Evolutionary conservation across 2,797 vertebrate species (phyloP), one percentile per base, ranked within the genome.

Genomic region (Siniperca scherzeri): DNA sequence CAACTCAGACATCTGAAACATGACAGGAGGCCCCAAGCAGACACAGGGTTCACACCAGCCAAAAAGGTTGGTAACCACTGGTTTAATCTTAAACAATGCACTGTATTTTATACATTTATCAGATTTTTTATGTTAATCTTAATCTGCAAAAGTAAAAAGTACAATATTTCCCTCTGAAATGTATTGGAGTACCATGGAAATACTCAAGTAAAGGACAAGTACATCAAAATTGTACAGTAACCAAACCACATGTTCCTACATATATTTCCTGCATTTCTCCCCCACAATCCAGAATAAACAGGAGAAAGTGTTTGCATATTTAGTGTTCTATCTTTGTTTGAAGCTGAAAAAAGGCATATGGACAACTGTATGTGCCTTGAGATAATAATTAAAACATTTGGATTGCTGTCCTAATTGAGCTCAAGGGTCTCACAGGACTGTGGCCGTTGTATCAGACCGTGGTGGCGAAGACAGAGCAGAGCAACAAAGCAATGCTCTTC

Each of bases 391-490:
- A 36, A 59, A 82, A 55, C 50, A 50, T 48, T 40, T 48, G 55
- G 50, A 60, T 40, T 40, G 13, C 33, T 3, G 13, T 48, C 14
- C 38, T 36, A 53, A 77, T 50, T 55, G 19, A 70, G 36, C 38
- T 44, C 14, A 25, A n/a, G 36, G 25, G 25, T 56, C 42, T 42
- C 11, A 74, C 8, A 77, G 30, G 21, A 38, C 70, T 60, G 46
- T 7, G 48, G 53, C 55, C 38, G 12, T 27, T 73, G 42, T 38
- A 67, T 78, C 69, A 61, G 57, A 11, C 50, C 10, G 22, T 48
- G 68, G 22, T 57, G 73, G 75, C 14, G 21, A 77, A 60, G 69
- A 83, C n/a, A 74, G 48, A 66, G 55, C 44, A 56, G 44, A 74
- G 44, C 57, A 62, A 81, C 52, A 70, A 66, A 67, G 40, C 33